Base-by-base conservation (phyloP, 2,113 vertebrate genomes). In the Peucedramus taeniatus region DNA sequence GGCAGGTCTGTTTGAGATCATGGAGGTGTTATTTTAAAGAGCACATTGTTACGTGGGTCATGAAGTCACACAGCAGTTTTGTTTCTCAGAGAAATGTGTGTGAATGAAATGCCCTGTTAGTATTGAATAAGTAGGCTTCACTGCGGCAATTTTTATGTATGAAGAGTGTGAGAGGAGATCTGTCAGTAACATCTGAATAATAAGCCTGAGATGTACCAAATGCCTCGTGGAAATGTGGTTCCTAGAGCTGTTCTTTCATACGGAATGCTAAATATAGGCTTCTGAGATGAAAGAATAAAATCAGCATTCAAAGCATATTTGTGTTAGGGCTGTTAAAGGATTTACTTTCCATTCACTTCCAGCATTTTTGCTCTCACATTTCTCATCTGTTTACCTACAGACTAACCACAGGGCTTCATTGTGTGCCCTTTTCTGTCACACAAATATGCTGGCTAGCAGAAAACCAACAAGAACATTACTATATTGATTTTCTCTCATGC, bases 401-500 rank as follows among this genome's bases (percentile, higher is more conserved):
- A 49, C 28, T 89, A 68, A 57, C 53, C 56, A 71, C 39, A 90
- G 57, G 50, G 31, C 86, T 81, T 77, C 10, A 26, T 11, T 94
- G 54, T 86, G 60, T 82, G 65, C 24, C 45, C 23, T 71, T 17
- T 53, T 50, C 61, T 10, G 12, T 86, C 64, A 84, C 10, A 8
- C n/a, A 66, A 68, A 51, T 51, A 11, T 42, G 40, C 76, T 68
- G 76, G 76, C 81, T 91, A 59, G 75, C 18, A 75, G 65, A 96
- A 88, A 88, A 85, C 76, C 83, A 76, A 77, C 61, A 56, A 39
- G 60, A 87, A 56, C 69, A 51, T 61, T 96, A 57, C 35, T 37
- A 50, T 81, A 90, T 96, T 93, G 64, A 30, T 96, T 96, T 97
- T 82, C 78, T 85, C 76, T 91, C 86, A 50, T 87, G 76, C 80